Percentiles rank a stretch among this genome's conserved stretches.
These are phyloP conservation scores for Miichthys miiuy DNA, from an alignment of 2,797 vertebrate species.

Conservation along the genomic window DNA sequence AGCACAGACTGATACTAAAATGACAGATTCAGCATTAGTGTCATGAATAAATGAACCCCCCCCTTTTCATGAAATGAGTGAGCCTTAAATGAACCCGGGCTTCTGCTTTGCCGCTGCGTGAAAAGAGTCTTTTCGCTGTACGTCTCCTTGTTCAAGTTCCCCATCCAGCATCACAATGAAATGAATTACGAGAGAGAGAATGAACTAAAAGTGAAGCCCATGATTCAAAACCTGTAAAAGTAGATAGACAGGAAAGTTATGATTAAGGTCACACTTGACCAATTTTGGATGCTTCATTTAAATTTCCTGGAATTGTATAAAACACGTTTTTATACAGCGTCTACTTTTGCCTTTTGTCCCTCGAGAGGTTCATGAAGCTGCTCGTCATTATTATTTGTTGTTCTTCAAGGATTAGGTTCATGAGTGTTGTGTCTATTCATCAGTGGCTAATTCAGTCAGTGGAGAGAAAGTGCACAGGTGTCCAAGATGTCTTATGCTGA, in stretches of 20 bases:
- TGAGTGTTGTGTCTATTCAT: neutral
- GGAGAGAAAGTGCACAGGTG: no score
- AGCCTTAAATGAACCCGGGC: constrained; percentile 25
- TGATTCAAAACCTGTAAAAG: constrained; percentile 16
- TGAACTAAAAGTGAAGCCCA: constrained; percentile 49
- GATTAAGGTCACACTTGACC: constrained; percentile 17
- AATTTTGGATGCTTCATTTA: neutral
- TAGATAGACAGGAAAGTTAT: neutral
- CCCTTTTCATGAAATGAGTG: neutral
- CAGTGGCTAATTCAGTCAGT: no score
- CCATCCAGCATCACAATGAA: constrained; percentile 11
- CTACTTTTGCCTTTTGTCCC: neutral
- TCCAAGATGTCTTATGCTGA: no score
- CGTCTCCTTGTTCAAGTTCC: constrained; percentile 25
- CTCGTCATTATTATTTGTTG: neutral
- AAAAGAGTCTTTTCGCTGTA: constrained; percentile 16
- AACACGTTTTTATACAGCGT: no score
- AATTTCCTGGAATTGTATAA: neutral
- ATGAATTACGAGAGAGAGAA: constrained; percentile 27
- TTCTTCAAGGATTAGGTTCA: neutral
- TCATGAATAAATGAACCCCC: neutral
- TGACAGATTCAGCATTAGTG: neutral
- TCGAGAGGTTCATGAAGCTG: neutral
- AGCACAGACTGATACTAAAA: neutral
- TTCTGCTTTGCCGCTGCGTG: neutral